Conservation (phyloP, 2,888 invertebrate genomes). For the Villa cingulata region DNA sequence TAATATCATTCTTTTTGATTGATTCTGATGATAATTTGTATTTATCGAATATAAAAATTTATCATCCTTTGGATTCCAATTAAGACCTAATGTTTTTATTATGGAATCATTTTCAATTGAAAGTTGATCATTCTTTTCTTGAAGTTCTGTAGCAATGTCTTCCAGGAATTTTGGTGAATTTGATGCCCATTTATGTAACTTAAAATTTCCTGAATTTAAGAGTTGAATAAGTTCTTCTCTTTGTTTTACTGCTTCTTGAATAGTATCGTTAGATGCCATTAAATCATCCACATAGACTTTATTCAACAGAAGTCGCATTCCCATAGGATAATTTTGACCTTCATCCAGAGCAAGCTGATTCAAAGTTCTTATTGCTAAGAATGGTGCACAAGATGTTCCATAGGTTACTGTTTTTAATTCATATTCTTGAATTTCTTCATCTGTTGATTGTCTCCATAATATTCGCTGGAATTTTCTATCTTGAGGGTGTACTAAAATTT, state of each 20-base stretch:
- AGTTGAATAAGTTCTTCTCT: not conserved
- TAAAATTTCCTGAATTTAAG: not conserved
- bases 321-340: not conserved
- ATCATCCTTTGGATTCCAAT: not conserved
- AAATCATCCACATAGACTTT: not conserved
- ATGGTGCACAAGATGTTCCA: not conserved
- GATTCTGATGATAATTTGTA: not conserved
- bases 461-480: not conserved
- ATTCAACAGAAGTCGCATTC: not conserved
- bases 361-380: conserved; percentile 1
- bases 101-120: not conserved
- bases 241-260: not conserved
- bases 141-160: not conserved
- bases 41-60: not conserved
- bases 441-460: not conserved
- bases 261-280: not conserved
- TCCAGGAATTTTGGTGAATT: not conserved
- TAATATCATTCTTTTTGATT: conserved; percentile 1
- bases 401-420: not conserved
- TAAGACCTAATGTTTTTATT: not conserved
- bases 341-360: not conserved
- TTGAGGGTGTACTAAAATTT: not conserved
- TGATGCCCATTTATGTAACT: not conserved
- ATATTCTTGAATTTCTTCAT: not conserved
- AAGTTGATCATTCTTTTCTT: not conserved